A percentile compares a stretch with the other conserved stretches of the same genome.
phyloP scores from a whole-genome alignment of 1,140 invertebrate genomes.

The Platyscapa corneri region DNA sequence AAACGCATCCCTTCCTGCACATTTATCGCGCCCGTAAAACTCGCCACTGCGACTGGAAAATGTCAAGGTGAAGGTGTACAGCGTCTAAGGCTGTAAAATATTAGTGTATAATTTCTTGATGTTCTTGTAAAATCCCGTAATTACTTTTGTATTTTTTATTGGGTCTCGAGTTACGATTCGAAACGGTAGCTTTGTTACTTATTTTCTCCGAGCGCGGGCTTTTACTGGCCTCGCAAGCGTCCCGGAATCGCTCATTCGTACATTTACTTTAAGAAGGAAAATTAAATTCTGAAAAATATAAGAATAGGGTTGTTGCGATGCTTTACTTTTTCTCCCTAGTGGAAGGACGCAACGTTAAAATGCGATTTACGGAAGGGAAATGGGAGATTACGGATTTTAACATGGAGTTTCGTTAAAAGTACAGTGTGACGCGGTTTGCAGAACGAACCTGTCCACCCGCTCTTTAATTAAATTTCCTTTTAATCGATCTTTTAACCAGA shows the following conservation, averaged over 20 bases:
- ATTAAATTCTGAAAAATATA: neutral
- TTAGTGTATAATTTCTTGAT: neutral
- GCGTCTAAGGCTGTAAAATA: neutral
- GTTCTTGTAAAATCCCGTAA: neutral
- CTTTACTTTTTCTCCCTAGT: neutral
- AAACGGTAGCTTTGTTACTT: too few relatives aligned
- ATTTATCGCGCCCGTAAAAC: too few relatives aligned
- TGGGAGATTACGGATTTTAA: neutral
- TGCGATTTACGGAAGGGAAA: too few relatives aligned
- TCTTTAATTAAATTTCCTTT: constrained; percentile 42
- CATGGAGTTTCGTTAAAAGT: neutral
- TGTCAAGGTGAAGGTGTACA: neutral
- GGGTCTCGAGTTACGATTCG: too few relatives aligned
- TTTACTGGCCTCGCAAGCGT: too few relatives aligned
- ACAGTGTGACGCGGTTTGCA: neutral
- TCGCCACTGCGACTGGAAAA: too few relatives aligned
- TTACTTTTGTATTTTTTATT: neutral
- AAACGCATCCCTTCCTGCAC: too few relatives aligned
- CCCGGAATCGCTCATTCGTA: too few relatives aligned
- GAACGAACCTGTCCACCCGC: neutral
- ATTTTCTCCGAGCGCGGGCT: too few relatives aligned
- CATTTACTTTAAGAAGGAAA: too few relatives aligned
- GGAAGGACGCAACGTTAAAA: too few relatives aligned
- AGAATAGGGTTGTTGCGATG: too few relatives aligned
- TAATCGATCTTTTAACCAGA: constrained; percentile 47